Evolutionary conservation across 2,113 vertebrate genomes (phyloP).

Genomic region (Urocynchramus pylzowi): DNA sequence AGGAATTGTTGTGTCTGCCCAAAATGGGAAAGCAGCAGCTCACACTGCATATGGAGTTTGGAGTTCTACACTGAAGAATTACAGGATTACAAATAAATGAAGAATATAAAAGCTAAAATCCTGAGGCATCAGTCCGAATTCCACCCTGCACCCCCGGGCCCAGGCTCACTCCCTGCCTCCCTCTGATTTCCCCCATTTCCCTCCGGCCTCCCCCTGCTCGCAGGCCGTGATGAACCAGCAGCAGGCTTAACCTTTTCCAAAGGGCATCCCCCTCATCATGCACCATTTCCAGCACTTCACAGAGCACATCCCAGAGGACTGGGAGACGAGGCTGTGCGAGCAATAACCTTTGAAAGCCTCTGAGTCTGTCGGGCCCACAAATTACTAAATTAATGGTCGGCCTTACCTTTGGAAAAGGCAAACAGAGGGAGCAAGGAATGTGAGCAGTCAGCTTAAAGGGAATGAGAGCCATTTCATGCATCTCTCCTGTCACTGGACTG

Average conservation of each 20-base stretch:
- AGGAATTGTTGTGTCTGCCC: neutral
- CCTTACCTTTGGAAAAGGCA: neutral
- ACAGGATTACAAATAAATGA: rapidly evolving
- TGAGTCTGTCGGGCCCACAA: neutral
- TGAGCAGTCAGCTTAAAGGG: neutral
- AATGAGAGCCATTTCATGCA: neutral
- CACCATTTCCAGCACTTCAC: neutral
- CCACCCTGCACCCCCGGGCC: rapidly evolving
- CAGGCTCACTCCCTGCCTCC: rapidly evolving
- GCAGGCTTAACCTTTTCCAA: slow-evolving; percentile 55
- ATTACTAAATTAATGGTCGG: neutral
- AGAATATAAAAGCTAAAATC: neutral
- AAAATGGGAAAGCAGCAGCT: neutral
- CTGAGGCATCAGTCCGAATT: rapidly evolving
- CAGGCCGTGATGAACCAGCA: neutral
- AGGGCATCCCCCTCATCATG: slow-evolving; percentile 41
- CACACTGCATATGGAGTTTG: rapidly evolving
- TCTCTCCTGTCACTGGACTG: neutral
- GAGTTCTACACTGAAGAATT: neutral
- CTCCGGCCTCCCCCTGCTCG: neutral
- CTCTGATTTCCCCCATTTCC: neutral
- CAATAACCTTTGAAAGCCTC: slow-evolving; percentile 40
- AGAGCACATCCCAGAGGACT: neutral
- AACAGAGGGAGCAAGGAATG: neutral
- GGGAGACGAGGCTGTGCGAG: neutral